Evolutionary conservation across 2,888 invertebrate genomes (phyloP).

Genomic region (Aquatica leii): DNA sequence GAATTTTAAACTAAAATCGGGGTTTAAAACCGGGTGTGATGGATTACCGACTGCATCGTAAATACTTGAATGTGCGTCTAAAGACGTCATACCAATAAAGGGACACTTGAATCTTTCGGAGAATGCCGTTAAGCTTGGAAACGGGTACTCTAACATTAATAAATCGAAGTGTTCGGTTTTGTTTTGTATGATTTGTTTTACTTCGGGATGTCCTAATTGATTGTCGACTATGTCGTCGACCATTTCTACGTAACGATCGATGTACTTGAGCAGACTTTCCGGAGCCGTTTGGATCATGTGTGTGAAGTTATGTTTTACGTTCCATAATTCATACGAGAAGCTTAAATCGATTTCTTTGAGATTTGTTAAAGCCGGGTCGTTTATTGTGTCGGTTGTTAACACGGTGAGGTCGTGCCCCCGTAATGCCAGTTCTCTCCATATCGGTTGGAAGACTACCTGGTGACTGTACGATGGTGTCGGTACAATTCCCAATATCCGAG

Average conservation of each 20-base stretch:
- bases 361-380: constrained; percentile 54
- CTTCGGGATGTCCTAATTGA: constrained; percentile 43
- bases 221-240: constrained; percentile 23
- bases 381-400: constrained; percentile 59
- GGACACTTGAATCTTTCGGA: constrained; percentile 53
- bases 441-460: constrained; percentile 60
- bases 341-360: constrained; percentile 59
- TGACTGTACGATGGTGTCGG: constrained; percentile 62
- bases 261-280: neutral
- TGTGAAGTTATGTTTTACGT: constrained; percentile 15
- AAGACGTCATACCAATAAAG: constrained; percentile 52
- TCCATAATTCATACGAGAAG: constrained; percentile 48
- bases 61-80: constrained; percentile 48
- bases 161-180: constrained; percentile 51
- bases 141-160: constrained; percentile 51
- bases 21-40: constrained; percentile 52
- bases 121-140: constrained; percentile 49
- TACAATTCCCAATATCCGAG: constrained; percentile 59
- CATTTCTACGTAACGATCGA: constrained; percentile 16
- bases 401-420: constrained; percentile 63
- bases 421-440: constrained; percentile 59
- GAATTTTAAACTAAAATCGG: constrained; percentile 49
- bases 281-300: constrained; percentile 8
- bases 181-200: constrained; percentile 51
- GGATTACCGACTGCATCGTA: constrained; percentile 53